Conservation (phyloP, 2,113 vertebrate genomes). For the Platycercus adscitus region DNA sequence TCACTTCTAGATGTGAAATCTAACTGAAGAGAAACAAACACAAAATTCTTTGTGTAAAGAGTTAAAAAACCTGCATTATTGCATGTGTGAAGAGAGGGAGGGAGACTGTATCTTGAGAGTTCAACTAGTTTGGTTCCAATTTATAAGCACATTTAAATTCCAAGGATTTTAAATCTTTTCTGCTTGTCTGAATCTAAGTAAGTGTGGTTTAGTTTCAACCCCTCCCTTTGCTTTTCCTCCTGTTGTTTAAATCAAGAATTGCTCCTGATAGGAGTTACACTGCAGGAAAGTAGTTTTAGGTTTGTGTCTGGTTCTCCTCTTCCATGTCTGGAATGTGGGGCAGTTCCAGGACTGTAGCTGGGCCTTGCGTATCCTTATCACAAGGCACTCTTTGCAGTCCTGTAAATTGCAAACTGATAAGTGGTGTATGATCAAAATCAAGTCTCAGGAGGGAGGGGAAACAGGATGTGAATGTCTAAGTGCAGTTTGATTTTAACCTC, state of each 20-base stretch:
- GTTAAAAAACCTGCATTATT: not conserved
- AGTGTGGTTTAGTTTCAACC: not conserved
- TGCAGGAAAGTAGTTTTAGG: not conserved
- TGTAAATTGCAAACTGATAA: not conserved
- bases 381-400: not conserved
- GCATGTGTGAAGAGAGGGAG: not conserved
- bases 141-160: not conserved
- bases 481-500: not conserved
- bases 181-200: slow-evolving; percentile 4
- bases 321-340: not conserved
- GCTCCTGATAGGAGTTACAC: not conserved
- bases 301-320: slow-evolving; percentile 3
- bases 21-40: not conserved
- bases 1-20: not conserved
- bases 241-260: not conserved
- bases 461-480: not conserved
- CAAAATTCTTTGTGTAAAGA: not conserved
- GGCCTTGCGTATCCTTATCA: not conserved
- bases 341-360: not conserved
- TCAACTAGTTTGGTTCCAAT: not conserved
- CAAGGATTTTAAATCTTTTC: not conserved
- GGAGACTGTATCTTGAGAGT: not conserved
- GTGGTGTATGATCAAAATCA: not conserved
- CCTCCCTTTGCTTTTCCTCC: not conserved
- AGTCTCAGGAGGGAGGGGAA: not conserved